Conservation (phyloP, 2,888 invertebrate species). For the Adela reaumurella region DNA sequence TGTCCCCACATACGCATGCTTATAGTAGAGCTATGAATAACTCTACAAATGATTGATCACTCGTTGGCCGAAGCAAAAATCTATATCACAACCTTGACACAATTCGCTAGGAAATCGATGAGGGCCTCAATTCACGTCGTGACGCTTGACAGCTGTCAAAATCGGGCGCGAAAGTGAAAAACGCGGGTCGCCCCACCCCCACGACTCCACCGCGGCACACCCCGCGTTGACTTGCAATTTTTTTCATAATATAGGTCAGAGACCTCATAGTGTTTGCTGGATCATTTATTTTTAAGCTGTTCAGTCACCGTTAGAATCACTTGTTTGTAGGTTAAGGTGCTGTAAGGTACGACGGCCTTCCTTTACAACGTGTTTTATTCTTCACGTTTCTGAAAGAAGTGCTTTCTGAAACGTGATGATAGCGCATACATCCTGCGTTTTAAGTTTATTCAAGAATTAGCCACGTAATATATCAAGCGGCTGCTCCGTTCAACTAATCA, state of each 20-base stretch:
- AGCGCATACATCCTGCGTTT: too few relatives aligned
- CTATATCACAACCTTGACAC: neutral
- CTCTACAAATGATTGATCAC: neutral
- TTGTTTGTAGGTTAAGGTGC: too few relatives aligned
- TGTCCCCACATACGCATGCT: too few relatives aligned
- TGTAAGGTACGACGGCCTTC: too few relatives aligned
- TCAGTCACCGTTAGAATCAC: too few relatives aligned
- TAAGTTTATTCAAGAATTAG: too few relatives aligned
- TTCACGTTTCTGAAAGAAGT: too few relatives aligned
- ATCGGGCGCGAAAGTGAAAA: conserved; percentile 26
- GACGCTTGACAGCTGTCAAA: conserved; percentile 25
- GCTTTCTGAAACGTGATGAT: too few relatives aligned
- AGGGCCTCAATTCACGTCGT: neutral
- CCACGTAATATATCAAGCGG: too few relatives aligned
- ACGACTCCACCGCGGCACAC: conserved; percentile 23
- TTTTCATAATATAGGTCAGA: neutral
- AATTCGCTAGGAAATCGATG: neutral
- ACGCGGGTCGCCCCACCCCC: conserved; percentile 19
- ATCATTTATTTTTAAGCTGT: neutral
- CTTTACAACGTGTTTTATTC: too few relatives aligned
- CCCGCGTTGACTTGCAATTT: neutral
- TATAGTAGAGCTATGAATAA: neutral
- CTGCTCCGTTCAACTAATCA: too few relatives aligned
- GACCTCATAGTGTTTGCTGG: neutral
- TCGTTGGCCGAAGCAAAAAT: neutral